Conservation (phyloP, 92 coral and sea anemone species). For the Porites lobata region DNA sequence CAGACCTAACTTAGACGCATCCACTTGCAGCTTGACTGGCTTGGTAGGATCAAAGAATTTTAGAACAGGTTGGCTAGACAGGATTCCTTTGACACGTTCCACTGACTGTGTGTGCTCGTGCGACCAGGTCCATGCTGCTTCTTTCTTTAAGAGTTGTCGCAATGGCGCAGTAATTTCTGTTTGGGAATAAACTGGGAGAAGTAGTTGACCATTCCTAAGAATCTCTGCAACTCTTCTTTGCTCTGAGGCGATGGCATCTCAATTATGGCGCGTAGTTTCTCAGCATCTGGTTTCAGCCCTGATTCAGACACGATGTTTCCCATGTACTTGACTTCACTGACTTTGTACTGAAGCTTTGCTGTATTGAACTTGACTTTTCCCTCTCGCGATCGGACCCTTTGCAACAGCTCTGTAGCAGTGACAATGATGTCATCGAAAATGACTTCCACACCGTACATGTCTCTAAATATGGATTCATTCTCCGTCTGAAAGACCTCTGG, state of each 20-base stretch:
- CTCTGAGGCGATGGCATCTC: slow-evolving; percentile 1
- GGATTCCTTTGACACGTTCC: slow-evolving; percentile 12
- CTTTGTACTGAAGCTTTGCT: slow-evolving; percentile 25
- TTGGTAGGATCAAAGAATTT: slow-evolving; percentile 18
- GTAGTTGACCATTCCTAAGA: too few relatives aligned
- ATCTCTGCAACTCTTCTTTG: too few relatives aligned
- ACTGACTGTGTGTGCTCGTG: slow-evolving; percentile 9
- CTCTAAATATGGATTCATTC: slow-evolving; percentile 41
- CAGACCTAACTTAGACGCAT: slow-evolving; percentile 26
- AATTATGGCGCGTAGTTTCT: too few relatives aligned
- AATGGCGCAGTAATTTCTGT: slow-evolving; percentile 2
- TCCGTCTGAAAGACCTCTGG: slow-evolving; percentile 51
- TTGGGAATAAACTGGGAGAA: too few relatives aligned
- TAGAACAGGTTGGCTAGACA: slow-evolving; percentile 40
- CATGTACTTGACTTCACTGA: slow-evolving; percentile 67
- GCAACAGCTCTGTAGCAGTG: slow-evolving; percentile 23
- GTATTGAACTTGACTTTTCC: slow-evolving; percentile 36
- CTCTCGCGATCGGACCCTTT: background rate
- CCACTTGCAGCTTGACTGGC: slow-evolving; percentile 40
- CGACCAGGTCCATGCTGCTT: slow-evolving; percentile 19
- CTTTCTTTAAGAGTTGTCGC: slow-evolving; percentile 18
- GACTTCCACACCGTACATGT: slow-evolving; percentile 47
- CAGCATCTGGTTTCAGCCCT: too few relatives aligned
- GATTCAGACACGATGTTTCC: slow-evolving; percentile 23
- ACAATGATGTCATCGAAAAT: slow-evolving; percentile 53